These are phyloP conservation scores for Hydrozoanthus tunicans DNA, from an alignment of 64 coral and sea anemone genomes.

Conservation along the genomic window DNA sequence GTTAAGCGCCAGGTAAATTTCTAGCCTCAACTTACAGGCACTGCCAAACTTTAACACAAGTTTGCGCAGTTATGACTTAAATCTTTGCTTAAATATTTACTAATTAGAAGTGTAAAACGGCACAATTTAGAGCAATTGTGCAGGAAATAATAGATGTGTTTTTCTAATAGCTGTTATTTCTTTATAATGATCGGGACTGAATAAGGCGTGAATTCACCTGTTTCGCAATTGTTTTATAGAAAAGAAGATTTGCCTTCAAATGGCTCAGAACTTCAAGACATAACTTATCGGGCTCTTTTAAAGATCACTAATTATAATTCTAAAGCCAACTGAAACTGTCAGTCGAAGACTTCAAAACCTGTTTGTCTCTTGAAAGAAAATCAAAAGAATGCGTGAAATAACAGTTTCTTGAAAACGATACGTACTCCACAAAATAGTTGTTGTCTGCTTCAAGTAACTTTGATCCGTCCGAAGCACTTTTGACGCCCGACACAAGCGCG, in stretches of 20 bases:
- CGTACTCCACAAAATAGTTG: no score
- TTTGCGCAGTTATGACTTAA: background rate
- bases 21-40: no score
- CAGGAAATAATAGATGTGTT: background rate
- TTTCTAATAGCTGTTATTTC: constrained; percentile 8
- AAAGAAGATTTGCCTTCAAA: background rate
- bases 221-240: background rate
- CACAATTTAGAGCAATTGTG: constrained; percentile 38
- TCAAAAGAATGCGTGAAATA: no score
- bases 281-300: background rate
- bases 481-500: no score
- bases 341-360: no score
- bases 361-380: no score
- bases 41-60: background rate
- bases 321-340: no score
- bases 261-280: background rate
- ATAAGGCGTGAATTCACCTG: constrained; percentile 31
- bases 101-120: constrained; percentile 37
- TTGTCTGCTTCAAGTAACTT: no score
- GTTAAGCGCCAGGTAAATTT: no score
- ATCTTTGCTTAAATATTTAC: background rate
- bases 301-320: background rate
- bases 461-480: no score
- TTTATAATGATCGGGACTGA: background rate
- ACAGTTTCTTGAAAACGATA: no score